phyloP scores from a whole-genome alignment of 2,888 invertebrate species.

The Prosapia bicincta region DNA sequence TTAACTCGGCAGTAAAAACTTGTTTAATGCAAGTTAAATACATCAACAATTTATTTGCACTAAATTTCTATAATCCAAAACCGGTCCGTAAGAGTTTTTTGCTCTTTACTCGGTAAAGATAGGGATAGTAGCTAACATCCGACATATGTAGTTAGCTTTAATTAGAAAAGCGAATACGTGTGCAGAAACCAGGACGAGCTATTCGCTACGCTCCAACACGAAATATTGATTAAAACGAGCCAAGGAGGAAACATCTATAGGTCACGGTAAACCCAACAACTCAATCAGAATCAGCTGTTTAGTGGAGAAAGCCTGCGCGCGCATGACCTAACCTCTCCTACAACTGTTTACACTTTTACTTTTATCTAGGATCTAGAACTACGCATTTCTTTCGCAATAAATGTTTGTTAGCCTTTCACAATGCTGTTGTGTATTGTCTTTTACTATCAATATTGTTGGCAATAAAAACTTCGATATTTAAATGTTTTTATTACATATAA shows the following conservation, averaged over 20 bases:
- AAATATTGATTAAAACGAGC: background rate
- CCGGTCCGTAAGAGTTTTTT: background rate
- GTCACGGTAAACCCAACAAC: background rate
- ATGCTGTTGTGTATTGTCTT: too few relatives aligned
- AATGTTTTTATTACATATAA: too few relatives aligned
- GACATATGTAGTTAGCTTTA: background rate
- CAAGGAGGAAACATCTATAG: background rate
- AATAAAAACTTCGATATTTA: too few relatives aligned
- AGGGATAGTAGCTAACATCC: background rate
- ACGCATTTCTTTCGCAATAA: too few relatives aligned
- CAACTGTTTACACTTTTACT: background rate
- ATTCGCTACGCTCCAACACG: background rate
- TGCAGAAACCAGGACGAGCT: background rate
- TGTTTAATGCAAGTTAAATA: background rate
- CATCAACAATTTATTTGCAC: background rate
- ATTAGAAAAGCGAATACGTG: background rate
- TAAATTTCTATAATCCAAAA: background rate
- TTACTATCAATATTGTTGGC: too few relatives aligned
- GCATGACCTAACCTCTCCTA: background rate
- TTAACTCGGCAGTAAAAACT: background rate
- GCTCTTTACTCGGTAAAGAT: background rate
- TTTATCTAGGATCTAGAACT: background rate
- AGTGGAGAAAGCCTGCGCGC: background rate
- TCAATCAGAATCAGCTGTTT: background rate
- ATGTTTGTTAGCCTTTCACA: too few relatives aligned